Base-by-base conservation (phyloP, 2,797 vertebrate genomes). In the Gobionotothen gibberifrons region DNA sequence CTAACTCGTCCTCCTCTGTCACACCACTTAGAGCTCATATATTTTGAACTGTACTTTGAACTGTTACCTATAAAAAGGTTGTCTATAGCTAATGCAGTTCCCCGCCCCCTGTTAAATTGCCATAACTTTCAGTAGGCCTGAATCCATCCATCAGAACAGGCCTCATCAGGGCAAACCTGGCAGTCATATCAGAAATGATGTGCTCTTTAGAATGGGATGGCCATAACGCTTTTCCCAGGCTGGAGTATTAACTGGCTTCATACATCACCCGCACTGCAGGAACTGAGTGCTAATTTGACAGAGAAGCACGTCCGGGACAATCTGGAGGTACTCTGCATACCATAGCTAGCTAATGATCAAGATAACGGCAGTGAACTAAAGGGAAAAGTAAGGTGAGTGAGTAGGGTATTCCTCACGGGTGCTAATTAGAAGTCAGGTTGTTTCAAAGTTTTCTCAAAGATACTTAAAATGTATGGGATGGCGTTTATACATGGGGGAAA, bases 261-360 rank as follows among this genome's bases (percentile, higher is more conserved):
- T 92, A 55, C 49, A 89, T 93, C 85, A 90, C 46, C 54, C 26
- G n/a, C n/a, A 42, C 62, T 72, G 74, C 76, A 62, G 70, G 69
- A 60, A 63, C 51, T 3, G 36, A 42, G 19, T 49, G 73, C 14
- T 55, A 8, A 21, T 47, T 58, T 79, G 75, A 67, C 66, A 73
- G 21, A 43, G 69, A 65, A 69, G 60, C 74, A 57, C 69, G 54
- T 59, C 61, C 14, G 67, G 19, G 77, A 59, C 4, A 3, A 65
- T 19, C 3, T n/a, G n/a, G 63, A 53, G 53, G 32, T 15, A 9
- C 61, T 59, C 22, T 74, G 78, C 69, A 82, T 71, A 77, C 65
- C 12, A 46, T 61, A 61, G 64, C 46, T 43, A 42, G 69, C 66
- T 85, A 84, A 87, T 81, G 85, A 84, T 67, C 26, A 54, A 44